phyloP scores from a whole-genome alignment of 92 coral and sea anemone genomes.

The Blastomussa wellsi region DNA sequence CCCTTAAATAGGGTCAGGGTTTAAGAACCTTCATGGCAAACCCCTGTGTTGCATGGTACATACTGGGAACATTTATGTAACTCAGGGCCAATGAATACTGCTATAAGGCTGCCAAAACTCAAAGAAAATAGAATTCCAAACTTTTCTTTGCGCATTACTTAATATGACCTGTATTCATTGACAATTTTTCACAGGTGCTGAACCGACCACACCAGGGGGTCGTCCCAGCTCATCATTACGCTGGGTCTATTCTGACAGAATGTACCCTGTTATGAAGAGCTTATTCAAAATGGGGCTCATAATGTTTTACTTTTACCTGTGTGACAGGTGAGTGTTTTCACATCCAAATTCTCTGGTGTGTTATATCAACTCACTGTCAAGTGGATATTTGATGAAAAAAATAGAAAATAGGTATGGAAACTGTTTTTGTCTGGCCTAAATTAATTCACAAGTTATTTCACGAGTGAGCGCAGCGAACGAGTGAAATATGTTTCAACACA shows the following conservation, averaged over 20 bases:
- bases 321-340: constrained; percentile 75
- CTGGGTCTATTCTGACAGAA: constrained; percentile 90
- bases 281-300: constrained; percentile 87
- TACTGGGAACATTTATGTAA: no score
- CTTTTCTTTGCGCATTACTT: no score
- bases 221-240: constrained; percentile 84
- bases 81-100: no score
- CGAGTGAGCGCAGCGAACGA: no score
- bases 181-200: constrained; percentile 59
- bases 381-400: neutral
- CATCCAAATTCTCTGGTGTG: neutral
- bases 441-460: no score
- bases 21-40: no score
- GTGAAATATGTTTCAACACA: no score
- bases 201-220: constrained; percentile 70
- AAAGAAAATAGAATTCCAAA: no score
- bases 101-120: no score
- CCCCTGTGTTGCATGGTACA: no score
- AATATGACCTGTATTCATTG: neutral
- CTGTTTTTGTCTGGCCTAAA: neutral
- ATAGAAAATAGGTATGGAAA: neutral
- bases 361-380: neutral
- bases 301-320: constrained; percentile 88
- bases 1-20: no score
- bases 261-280: constrained; percentile 87